Conservation (phyloP, 2,113 vertebrate species). For the Gambusia holbrooki region DNA sequence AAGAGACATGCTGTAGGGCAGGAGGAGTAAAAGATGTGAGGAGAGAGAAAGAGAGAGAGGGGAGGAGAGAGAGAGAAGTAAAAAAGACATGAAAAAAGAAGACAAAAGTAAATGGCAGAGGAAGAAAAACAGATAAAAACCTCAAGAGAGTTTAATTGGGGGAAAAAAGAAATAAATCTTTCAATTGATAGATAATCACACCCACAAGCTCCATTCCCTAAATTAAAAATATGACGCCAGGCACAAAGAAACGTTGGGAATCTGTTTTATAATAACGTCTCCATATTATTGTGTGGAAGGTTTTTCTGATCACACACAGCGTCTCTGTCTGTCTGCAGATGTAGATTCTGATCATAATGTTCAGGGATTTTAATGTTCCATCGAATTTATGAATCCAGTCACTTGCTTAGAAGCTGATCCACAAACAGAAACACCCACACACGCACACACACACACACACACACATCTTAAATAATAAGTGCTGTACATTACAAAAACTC, state of each 20-base stretch:
- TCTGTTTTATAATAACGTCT: background rate
- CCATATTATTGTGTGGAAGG: background rate
- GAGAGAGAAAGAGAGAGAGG: background rate
- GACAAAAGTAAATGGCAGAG: background rate
- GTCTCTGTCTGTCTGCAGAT: background rate
- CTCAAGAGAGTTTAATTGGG: background rate
- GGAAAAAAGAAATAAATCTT: background rate
- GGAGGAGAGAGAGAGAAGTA: background rate
- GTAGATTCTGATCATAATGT: background rate
- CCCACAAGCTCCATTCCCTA: background rate
- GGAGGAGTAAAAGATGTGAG: too few relatives aligned
- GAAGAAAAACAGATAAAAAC: background rate
- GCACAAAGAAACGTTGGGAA: background rate
- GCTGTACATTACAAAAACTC: too few relatives aligned
- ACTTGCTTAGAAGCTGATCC: background rate
- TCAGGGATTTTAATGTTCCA: slow-evolving; percentile 15
- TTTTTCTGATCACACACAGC: background rate
- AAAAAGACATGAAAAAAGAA: background rate
- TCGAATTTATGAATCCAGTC: slow-evolving; percentile 30
- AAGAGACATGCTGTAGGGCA: background rate
- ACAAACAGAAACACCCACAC: background rate
- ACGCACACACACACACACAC: background rate
- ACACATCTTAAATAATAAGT: background rate
- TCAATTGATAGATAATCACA: background rate
- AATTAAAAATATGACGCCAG: background rate